Base-by-base conservation (phyloP, 1,140 invertebrate species). In the Diabrotica undecimpunctata region DNA sequence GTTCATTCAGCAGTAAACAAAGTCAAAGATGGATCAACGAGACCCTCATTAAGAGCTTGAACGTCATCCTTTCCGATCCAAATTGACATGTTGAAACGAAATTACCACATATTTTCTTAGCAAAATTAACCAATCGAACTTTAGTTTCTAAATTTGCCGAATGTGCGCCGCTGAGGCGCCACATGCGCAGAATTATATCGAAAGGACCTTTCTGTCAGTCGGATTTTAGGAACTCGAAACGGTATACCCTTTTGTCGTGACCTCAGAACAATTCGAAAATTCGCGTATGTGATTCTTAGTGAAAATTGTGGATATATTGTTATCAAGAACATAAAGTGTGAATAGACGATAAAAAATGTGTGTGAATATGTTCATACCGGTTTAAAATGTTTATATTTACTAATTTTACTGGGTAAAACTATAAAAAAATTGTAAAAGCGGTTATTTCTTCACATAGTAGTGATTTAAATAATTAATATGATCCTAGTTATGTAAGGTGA, bases 101-200 rank as follows among this genome's bases (percentile, higher is more conserved):
- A 72, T 68, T 66, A 61, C 66, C 53, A 53, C 70, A 66, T 64
- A 70, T 68, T 69, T 73, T 73, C 70, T 72, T 74, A 57, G 67
- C 66, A 72, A 73, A 46, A 73, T 75, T 75, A 74, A 73, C 74
- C 70, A 77, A 75, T 77, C 75, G 74, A 77, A 75, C 67, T 63
- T 66, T 71, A 69, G 69, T 75, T 69, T 65, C 54, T 46, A 61
- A 51, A 65, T 61, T 57, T 62, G 67, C 65, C 72, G 70, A 58
- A 69, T 37, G 70, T 70, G 74, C 76, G 71, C 74, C 65, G 51
- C 58, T 61, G 68, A 60, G 71, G 67, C 70, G 70, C 67, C 71
- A 64, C 68, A 67, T 74, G 75, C 75, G 75, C 75, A 76, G 68
- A 70, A 68, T 68, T 38, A 64, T 64, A 64, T 73, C 69, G 67